phyloP scores from a whole-genome alignment of 1,140 invertebrate genomes.

The Polypedilum pembai region DNA sequence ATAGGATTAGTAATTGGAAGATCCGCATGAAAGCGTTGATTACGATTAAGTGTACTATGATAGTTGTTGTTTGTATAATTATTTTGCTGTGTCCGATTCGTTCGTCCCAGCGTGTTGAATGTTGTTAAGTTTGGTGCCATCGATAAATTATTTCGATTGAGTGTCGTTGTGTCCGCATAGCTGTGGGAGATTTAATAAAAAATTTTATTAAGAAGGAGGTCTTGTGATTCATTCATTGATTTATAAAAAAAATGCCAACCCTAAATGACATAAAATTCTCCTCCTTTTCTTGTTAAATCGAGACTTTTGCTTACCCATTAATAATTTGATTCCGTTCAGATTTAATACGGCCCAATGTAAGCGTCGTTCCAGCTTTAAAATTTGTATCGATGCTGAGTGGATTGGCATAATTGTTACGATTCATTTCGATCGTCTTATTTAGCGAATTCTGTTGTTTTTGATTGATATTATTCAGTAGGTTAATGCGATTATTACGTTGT shows the following conservation, averaged over 20 bases:
- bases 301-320: slow-evolving; percentile 34
- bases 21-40: slow-evolving; percentile 44
- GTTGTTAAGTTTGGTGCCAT: slow-evolving; percentile 45
- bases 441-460: slow-evolving; percentile 45
- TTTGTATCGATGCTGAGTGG: slow-evolving; percentile 37
- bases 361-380: slow-evolving; percentile 36
- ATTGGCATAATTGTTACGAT: slow-evolving; percentile 42
- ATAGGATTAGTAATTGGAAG: slow-evolving; percentile 51
- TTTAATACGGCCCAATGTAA: slow-evolving; percentile 42
- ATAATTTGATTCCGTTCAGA: slow-evolving; percentile 41
- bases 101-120: slow-evolving; percentile 47
- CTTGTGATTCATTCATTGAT: too few relatives aligned
- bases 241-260: too few relatives aligned
- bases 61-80: slow-evolving; percentile 32
- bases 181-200: slow-evolving; percentile 29
- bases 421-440: slow-evolving; percentile 42
- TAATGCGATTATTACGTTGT: slow-evolving; percentile 48
- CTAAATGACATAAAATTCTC: too few relatives aligned
- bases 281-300: too few relatives aligned
- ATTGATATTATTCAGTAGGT: slow-evolving; percentile 39
- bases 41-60: slow-evolving; percentile 40
- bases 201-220: too few relatives aligned
- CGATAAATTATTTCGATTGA: slow-evolving; percentile 40
- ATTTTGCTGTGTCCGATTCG: slow-evolving; percentile 42
- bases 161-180: slow-evolving; percentile 37